Evolutionary conservation across 2,888 invertebrate genomes (phyloP), one percentile per base, ranked within the genome.

Genomic region (Patella caerulea): DNA sequence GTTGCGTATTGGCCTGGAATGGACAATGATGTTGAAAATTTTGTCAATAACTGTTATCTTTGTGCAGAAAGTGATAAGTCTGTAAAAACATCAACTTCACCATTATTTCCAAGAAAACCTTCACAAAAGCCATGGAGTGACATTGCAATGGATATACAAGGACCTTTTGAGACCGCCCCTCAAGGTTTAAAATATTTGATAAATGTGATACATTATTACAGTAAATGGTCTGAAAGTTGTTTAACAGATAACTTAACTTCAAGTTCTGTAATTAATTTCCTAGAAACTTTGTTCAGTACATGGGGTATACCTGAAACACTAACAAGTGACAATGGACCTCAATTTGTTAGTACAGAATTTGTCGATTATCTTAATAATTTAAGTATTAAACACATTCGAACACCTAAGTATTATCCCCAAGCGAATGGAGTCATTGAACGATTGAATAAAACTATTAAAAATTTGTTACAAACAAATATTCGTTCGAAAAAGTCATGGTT

Each of bases 1-100:
- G 52, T 52, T 72, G 78, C 78, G 19, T 72, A 77, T 70, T 78
- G 77, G 78, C 78, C 71, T 45, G 78, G 78, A 70, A 24, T 55
- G 19, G 78, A 78, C 54, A 55, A 15, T n/a, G 69, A 59, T 15
- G 77, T 79, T 55, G 75, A 78, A 79, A 55, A 70, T 55, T 34
- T 54, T 72, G 75, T 73, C 24, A 69, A 71, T 12, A 19, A 75
- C 19, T 75, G 75, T 72, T 19, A 52, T 52, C n/a, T 65, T 55
- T 75, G 75, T 55, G 19, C 75, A 1, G n/a, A 34, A 34, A 54
- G n/a, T 24, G 75, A 71, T 14, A 75, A 75, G 71, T 53, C 71
- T 54, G 75, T 52, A 69, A 75, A 69, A 55, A 45, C 4, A 1
- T 45, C 19, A 9, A 12, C 15, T 24, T 34, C 54, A 9, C 54